Percentiles rank a stretch among this genome's conserved stretches.
phyloP scores from a whole-genome alignment of 2,113 vertebrate species.

The Stegastes partitus region DNA sequence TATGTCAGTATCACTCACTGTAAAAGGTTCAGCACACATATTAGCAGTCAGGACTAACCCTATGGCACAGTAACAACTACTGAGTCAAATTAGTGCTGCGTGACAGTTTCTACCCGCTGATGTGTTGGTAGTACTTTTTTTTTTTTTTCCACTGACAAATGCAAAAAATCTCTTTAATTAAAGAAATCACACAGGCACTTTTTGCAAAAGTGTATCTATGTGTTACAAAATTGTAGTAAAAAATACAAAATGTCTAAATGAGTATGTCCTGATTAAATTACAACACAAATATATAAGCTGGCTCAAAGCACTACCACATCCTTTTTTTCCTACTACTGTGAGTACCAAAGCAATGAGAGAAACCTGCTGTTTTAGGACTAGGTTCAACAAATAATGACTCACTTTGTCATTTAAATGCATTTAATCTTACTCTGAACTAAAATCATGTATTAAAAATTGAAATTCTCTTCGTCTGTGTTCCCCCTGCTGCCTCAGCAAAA shows the following conservation, averaged over 20 bases:
- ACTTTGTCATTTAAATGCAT: neutral
- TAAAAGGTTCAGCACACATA: constrained; percentile 28
- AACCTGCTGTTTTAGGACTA: neutral
- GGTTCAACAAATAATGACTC: constrained; percentile 7
- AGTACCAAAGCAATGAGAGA: neutral
- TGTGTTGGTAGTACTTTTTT: neutral
- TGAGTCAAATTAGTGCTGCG: neutral
- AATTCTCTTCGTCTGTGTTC: neutral
- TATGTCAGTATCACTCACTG: constrained; percentile 30
- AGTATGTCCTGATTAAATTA: too few relatives aligned
- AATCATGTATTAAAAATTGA: neutral
- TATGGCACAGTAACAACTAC: neutral
- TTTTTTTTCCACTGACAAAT: neutral
- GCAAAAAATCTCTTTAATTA: neutral
- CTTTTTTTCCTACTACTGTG: neutral
- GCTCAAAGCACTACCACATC: neutral
- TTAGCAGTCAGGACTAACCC: constrained; percentile 12
- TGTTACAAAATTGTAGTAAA: too few relatives aligned
- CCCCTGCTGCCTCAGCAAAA: too few relatives aligned
- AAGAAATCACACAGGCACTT: too few relatives aligned
- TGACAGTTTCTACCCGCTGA: neutral
- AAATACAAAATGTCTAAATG: too few relatives aligned
- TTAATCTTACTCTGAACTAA: neutral
- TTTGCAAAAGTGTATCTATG: too few relatives aligned
- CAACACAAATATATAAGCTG: too few relatives aligned